These are phyloP conservation scores for Apodemus sylvaticus DNA, from an alignment of 2,113 vertebrate species.

Conservation along the genomic window DNA sequence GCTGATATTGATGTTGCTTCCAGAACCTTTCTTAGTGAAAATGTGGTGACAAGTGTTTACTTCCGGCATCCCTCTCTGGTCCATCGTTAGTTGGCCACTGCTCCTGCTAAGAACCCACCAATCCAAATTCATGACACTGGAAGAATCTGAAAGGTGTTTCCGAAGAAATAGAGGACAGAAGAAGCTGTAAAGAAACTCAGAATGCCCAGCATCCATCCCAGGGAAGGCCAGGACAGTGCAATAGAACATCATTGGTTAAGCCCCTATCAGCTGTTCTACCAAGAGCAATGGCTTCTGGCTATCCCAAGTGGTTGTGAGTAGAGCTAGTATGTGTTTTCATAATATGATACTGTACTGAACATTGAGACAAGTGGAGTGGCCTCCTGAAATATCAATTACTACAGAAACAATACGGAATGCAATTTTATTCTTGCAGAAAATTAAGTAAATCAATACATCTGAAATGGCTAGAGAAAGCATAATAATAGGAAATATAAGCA, in stretches of 20 bases:
- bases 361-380: not conserved
- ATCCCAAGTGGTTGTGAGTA: not conserved
- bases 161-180: not conserved
- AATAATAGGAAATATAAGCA: not conserved
- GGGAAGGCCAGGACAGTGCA: not conserved
- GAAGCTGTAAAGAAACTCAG: not conserved
- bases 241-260: not conserved
- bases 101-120: not conserved
- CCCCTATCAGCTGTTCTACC: not conserved
- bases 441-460: not conserved
- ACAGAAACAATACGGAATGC: not conserved
- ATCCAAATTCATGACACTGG: not conserved
- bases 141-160: not conserved
- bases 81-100: too few relatives aligned
- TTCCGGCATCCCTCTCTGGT: not conserved
- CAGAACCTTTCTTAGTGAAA: slow-evolving; percentile 83
- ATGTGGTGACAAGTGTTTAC: slow-evolving; percentile 61
- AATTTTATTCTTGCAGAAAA: not conserved
- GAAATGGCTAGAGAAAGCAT: not conserved
- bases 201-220: not conserved
- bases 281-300: not conserved
- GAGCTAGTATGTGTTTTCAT: not conserved
- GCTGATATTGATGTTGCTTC: slow-evolving; percentile 84
- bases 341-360: not conserved
- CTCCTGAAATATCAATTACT: not conserved